Conservation (phyloP, 2,888 invertebrate species). For the Drosophila putrida region DNA sequence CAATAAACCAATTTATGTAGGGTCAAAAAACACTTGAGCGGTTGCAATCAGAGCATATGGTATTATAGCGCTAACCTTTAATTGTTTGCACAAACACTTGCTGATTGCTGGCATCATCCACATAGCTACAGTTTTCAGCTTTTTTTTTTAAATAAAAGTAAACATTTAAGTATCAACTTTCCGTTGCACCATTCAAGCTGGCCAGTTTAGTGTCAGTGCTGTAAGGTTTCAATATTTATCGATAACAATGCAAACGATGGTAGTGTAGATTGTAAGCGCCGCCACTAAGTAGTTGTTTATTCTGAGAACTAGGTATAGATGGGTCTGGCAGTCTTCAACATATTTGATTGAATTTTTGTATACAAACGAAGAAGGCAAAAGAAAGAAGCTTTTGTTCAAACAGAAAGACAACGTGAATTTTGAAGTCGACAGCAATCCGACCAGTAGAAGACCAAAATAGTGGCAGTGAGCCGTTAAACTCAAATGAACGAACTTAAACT, state of each 20-base stretch:
- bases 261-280: background rate
- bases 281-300: no score
- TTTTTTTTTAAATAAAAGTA: conserved; percentile 31
- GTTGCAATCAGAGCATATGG: background rate
- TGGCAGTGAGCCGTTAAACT: no score
- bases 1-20: conserved; percentile 59
- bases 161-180: conserved; percentile 48
- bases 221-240: background rate
- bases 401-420: no score
- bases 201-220: conserved; percentile 3
- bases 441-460: no score
- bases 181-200: background rate
- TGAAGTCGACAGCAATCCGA: no score
- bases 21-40: background rate
- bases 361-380: no score
- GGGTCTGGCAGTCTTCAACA: no score
- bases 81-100: conserved; percentile 65
- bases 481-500: no score
- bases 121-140: conserved; percentile 66
- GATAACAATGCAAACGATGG: conserved; percentile 18
- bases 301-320: no score
- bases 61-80: conserved; percentile 57
- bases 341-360: no score
- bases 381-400: no score
- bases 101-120: conserved; percentile 74